Base-by-base conservation (phyloP, 1,140 invertebrate species). In the Dryas iulia region DNA sequence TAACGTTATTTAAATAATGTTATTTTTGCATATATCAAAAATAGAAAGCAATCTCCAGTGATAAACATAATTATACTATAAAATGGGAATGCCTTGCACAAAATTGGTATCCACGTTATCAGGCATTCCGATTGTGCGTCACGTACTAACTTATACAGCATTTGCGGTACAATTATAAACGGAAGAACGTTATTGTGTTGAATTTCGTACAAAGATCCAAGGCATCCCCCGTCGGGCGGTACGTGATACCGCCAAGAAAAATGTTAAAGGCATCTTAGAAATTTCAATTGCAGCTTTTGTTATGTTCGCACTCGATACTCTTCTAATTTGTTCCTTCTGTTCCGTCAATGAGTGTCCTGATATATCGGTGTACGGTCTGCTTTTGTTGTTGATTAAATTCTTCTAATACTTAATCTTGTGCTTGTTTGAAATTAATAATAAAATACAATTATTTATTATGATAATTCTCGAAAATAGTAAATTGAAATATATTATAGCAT, bases 251-350 rank as follows among this genome's bases (percentile, higher is more conserved):
- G 79, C 83, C 82, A 82, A 88, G 86, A 84, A 89, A 86, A 89
- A 87, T 89, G 87, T 86, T 75, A 72, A 76, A 81, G 81, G 89
- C 82, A 89, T 91, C 85, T 87, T 80, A 80, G 81, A 86, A 89
- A 91, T 89, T 87, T 89, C 87, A 89, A 89, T 91, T 88, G 86
- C 87, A 85, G 83, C 78, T 77, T 87, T 85, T 84, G 80, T 80
- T 85, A 76, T 73, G 68, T 85, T 83, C 80, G 83, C 81, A 77
- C 84, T 79, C 79, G 67, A 74, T 78, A 79, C 83, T 73, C 78
- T 77, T 83, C 74, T 83, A 88, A 89, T 88, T 91, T 87, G 84
- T 87, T 84, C 84, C 77, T 72, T 71, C 77, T 82, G 77, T 79
- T 77, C 77, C 73, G 84, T 81, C 78, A 87, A 84, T 84, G 84